Evolutionary conservation across 2,888 invertebrate species (phyloP), one percentile per base, ranked within the genome.

Genomic region (Orthonevra nobilis): DNA sequence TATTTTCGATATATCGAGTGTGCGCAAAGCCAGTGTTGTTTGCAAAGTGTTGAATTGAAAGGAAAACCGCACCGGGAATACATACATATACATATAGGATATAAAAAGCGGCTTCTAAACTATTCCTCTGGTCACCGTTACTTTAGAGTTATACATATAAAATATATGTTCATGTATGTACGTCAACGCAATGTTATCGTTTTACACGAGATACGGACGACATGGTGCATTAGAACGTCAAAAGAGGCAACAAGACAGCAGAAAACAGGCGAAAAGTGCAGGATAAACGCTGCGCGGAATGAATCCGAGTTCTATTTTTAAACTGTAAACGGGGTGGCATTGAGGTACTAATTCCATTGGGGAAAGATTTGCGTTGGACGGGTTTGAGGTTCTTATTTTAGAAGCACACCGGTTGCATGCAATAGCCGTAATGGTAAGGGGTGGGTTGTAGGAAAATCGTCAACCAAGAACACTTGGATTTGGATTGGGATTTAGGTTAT

Each of bases 361-460:
- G 12, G 5, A 9, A 19, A 1, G 19, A 9, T 10, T 20, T 9
- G 23, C 26, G 30, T 23, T 52, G 32, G 26, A 12, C 6, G 28
- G 48, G 68, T 56, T 40, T 66, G 52, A 50, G 50, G 61, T 61
- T 64, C 50, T 56, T 36, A 58, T 73, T 73, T 66, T 66, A 73
- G 73, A 73, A 66, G n/a, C n/a, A 52, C 58, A 58, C 64, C 64
- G 73, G 64, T 73, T 73, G 73, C 64, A 60, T 66, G 44, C 58
- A 66, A 36, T 36, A 50, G 34, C 48, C 32, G 34, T 40, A 46
- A 63, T 52, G 23, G 38, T 9, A 14, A 20, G 42, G 17, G 42
- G 12, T 30, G 50, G 32, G 20, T 34, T 54, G 60, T 60, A 10
- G 12, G 19, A 26, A 34, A 50, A 61, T 44, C 38, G 61, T 61